Percentiles rank a stretch among this genome's conserved stretches.
Evolutionary conservation across 1,140 invertebrate genomes (phyloP).

Genomic region (Cotesia glomerata): DNA sequence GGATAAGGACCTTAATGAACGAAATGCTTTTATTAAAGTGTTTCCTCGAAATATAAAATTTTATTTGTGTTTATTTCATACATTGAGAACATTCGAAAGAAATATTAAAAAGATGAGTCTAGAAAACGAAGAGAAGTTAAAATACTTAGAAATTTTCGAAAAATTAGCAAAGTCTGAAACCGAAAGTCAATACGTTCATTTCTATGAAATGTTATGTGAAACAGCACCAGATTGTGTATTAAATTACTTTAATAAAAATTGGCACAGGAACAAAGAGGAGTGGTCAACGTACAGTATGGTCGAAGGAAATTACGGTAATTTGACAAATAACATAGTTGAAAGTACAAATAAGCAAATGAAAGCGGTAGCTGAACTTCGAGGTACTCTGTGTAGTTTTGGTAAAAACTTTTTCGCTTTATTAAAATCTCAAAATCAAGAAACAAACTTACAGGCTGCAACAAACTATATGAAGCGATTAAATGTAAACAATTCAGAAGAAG

Average conservation of each 20-base stretch:
- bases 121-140: too few species aligned
- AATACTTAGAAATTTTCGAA: too few species aligned
- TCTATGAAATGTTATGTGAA: too few species aligned
- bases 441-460: too few species aligned
- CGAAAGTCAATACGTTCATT: too few species aligned
- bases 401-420: too few species aligned
- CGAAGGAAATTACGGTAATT: background rate
- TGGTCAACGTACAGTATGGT: background rate
- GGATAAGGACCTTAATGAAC: slow-evolving; percentile 14
- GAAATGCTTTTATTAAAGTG: background rate
- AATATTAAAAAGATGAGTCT: slow-evolving; percentile 5
- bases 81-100: slow-evolving; percentile 21
- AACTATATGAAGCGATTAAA: too few species aligned
- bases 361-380: background rate
- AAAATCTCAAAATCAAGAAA: too few species aligned
- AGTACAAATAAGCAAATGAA: background rate
- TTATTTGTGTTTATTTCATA: slow-evolving; percentile 30
- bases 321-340: background rate
- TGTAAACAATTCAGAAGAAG: too few species aligned
- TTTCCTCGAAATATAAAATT: background rate
- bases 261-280: background rate
- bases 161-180: too few species aligned
- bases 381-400: too few species aligned
- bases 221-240: background rate
- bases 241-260: background rate